Evolutionary conservation across 2,888 invertebrate species (phyloP), one percentile per base, ranked within the genome.

Genomic region (Scaptomyza polygonia): DNA sequence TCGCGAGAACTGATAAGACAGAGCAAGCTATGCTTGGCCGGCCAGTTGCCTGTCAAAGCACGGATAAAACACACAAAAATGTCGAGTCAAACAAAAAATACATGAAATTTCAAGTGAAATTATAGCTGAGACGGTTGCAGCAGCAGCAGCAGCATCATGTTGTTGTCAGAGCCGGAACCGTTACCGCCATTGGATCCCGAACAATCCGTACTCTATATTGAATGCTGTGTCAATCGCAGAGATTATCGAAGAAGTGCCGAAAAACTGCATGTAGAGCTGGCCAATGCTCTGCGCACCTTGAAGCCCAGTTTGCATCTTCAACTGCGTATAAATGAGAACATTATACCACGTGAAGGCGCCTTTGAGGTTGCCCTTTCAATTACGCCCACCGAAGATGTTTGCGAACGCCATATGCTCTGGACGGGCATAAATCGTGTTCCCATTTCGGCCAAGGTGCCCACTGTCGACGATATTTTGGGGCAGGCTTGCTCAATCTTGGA

Each of bases 121-220:
- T 12, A n/a, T 29, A 32, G 27, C 36, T 48, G 39, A 44, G 36
- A 21, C 32, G 7, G 7, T 6, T 6, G 12, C 21, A 39, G 39
- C 16, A 36, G 30, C 30, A 16, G 29, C 47, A 47, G 1, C 16
- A 48, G 12, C 14, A 36, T 30, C 47, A 30, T n/a, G n/a, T n/a
- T 53, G 57, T 7, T 9, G 27, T 3, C 21, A 14, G 5, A 21
- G 0, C 39, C 8, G 16, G 11, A n/a, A n/a, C 42, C 25, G 39
- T 55, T 56, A 25, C 66, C 58, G 5, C 61, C 67, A 0, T 42
- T 82, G 57, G 51, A 71, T 45, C 79, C 85, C 2, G 11, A n/a
- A 1, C 83, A 83, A 32, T 86, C 89, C 1, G 86, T 89, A 40
- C 81, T 89, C 5, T 89, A 86, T 16, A 82, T 89, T 8, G 88